Evolutionary conservation across 2,797 vertebrate genomes (phyloP).

Genomic region (Heliangelus exortis): DNA sequence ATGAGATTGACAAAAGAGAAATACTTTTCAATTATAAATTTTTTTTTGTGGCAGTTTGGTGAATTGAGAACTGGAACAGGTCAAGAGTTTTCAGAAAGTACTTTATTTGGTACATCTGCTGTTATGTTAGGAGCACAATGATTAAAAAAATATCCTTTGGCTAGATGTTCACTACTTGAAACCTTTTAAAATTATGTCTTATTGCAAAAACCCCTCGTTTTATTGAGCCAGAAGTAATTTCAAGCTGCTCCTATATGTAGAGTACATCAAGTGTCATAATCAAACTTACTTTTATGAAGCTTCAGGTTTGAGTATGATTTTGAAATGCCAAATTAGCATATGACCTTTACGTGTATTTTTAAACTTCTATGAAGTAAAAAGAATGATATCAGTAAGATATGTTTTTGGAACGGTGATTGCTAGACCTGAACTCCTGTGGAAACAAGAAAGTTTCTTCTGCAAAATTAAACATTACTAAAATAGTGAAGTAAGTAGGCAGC

Average conservation of each 20-base stretch:
- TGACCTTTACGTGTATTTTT: constrained; percentile 76
- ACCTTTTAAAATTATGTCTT: not conserved
- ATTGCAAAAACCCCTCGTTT: not conserved
- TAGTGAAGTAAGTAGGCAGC: not conserved
- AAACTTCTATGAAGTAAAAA: constrained; percentile 64
- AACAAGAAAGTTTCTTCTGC: not conserved
- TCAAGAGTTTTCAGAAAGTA: not conserved
- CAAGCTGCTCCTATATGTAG: not conserved
- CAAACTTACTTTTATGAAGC: constrained; percentile 63
- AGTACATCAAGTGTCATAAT: constrained; percentile 62
- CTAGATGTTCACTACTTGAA: not conserved
- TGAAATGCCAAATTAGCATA: constrained; percentile 79
- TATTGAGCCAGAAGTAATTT: not conserved
- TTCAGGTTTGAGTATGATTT: constrained; percentile 70
- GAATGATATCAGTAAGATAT: constrained; percentile 40
- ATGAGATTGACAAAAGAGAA: not conserved
- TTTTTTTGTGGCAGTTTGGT: not conserved
- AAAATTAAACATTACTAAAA: not conserved
- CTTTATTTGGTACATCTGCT: not conserved
- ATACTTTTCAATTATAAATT: not conserved
- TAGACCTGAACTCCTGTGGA: not conserved
- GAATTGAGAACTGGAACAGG: not conserved
- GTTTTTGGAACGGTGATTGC: constrained; percentile 51
- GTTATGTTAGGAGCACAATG: not conserved
- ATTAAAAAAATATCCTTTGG: not conserved